phyloP scores from a whole-genome alignment of 2,797 vertebrate genomes.

The Sparus aurata region DNA sequence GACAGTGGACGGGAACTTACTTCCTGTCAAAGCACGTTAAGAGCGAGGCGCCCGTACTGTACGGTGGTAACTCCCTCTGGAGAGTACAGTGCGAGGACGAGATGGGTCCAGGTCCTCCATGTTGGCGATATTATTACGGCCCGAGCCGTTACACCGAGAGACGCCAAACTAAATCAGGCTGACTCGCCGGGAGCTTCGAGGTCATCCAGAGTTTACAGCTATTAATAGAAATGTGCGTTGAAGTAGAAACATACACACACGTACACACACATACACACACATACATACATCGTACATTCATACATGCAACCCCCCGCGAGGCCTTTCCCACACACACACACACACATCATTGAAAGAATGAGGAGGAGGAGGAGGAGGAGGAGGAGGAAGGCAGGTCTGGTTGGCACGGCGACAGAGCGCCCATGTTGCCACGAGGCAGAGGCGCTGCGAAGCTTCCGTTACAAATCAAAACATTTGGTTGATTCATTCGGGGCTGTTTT shows the following conservation, averaged over 20 bases:
- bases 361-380: constrained; percentile 34
- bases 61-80: constrained; percentile 26
- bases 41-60: constrained; percentile 17
- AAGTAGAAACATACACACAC: constrained; percentile 24
- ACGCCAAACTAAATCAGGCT: constrained; percentile 64
- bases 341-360: constrained; percentile 49
- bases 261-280: constrained; percentile 24
- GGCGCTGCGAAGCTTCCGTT: constrained; percentile 59
- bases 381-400: constrained; percentile 18
- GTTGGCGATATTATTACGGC: constrained; percentile 62
- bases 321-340: constrained; percentile 32
- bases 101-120: constrained; percentile 21
- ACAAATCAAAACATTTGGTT: constrained; percentile 71
- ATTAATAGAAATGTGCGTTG: constrained; percentile 67
- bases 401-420: constrained; percentile 32
- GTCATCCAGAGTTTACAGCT: constrained; percentile 75
- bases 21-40: constrained; percentile 69
- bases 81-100: constrained; percentile 34
- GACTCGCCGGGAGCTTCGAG: constrained; percentile 55
- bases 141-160: constrained; percentile 47
- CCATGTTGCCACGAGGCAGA: constrained; percentile 60
- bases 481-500: constrained; percentile 60
- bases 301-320: constrained; percentile 33
- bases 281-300: constrained; percentile 31
- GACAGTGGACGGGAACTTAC: constrained; percentile 47